Evolutionary conservation across 2,888 invertebrate species (phyloP).

Genomic region (Scaptomyza reducta): DNA sequence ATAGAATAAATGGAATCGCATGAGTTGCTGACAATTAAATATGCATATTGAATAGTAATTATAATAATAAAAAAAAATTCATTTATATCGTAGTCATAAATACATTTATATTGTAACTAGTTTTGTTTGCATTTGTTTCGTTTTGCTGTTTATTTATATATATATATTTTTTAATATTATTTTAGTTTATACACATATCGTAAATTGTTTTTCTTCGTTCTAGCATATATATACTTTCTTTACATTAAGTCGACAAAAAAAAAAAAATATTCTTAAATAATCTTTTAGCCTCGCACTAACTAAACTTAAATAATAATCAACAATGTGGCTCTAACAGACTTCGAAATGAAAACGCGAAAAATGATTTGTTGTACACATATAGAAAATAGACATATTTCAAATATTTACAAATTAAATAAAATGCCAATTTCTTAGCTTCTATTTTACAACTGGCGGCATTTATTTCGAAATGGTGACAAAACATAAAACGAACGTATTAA

Average conservation of each 20-base stretch:
- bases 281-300: constrained; percentile 83
- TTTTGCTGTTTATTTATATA: constrained; percentile 17
- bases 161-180: neutral
- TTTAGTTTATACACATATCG: constrained; percentile 34
- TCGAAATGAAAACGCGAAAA: constrained; percentile 62
- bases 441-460: constrained; percentile 44
- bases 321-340: constrained; percentile 80
- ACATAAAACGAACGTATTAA: neutral
- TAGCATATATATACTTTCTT: constrained; percentile 25
- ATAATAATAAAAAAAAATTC: constrained; percentile 49
- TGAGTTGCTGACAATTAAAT: constrained; percentile 68
- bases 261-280: constrained; percentile 44
- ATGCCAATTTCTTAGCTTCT: constrained; percentile 35
- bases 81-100: constrained; percentile 63
- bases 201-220: constrained; percentile 6
- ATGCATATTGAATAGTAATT: constrained; percentile 56
- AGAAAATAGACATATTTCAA: constrained; percentile 40
- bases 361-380: constrained; percentile 45
- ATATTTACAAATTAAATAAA: constrained; percentile 51
- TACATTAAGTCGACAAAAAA: constrained; percentile 33
- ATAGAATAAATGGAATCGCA: constrained; percentile 61
- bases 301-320: constrained; percentile 84
- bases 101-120: constrained; percentile 74
- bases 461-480: constrained; percentile 21
- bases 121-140: constrained; percentile 35